Evolutionary conservation across 1,140 invertebrate species (phyloP), one percentile per base, ranked within the genome.

Genomic region (Frieseomelitta varia): DNA sequence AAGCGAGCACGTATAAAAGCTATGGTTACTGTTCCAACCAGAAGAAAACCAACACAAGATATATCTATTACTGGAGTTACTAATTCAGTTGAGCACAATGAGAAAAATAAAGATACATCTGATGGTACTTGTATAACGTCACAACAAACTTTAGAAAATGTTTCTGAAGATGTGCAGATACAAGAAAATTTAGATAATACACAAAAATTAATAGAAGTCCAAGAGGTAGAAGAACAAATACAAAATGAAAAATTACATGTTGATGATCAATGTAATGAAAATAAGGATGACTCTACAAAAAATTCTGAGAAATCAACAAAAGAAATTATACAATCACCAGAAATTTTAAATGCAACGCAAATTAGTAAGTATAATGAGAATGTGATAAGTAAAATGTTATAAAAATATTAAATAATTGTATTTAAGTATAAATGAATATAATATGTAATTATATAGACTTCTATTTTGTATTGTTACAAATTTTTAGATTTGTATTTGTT

Each of bases 1-100:
- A 93, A 95, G 86, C 89, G 95, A 81, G 93, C 95, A 71, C 92
- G 95, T 83, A 95, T 96, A 85, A 95, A 95, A 89, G 95, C 94
- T 56, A 85, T 94, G 84, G 95, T 95, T 55, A 95, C 94, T 84
- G 92, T 94, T 65, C 93, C 94, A 73, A 79, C 93, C 39, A 87
- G 94, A 55, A 90, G 93, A 74, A 94, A 93, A 78, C 68, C 79
- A 79, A 19, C 65, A 11, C 92, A 91, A 67, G 88, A 91, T 84
- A 83, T 39, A 88, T 15, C 85, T 81, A 0, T 86, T 88, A 30
- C 87, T 89, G 87, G 78, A 78, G 73, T 14, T 21, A 63, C 63
- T n/a, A 47, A 78, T 63, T 24, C 39, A 79, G 73, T 27, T 74
- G 73, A 78, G 1, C 17, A n/a, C 24, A 63, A 34, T 53, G 79